Base-by-base conservation (phyloP, 2,113 vertebrate species). In the Siphamia tubifer region DNA sequence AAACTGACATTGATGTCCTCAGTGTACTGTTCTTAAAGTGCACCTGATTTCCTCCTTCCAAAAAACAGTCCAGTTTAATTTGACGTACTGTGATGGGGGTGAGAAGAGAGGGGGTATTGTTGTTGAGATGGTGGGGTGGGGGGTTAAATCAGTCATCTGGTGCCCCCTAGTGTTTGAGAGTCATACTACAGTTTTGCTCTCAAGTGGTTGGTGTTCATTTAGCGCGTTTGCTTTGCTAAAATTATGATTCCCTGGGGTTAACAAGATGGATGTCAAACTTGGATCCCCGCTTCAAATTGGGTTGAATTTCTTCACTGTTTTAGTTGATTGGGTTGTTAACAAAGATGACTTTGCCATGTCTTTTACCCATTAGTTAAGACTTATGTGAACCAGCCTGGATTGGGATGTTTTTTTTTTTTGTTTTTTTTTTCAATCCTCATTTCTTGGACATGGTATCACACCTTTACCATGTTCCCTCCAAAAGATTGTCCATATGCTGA, bases 111-210 rank as follows among this genome's bases (percentile, higher is more conserved):
- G 12, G 5, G 1, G 16, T 40, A 21, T 35, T 6, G 19, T 17
- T 27, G 17, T 20, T 28, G 23, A 44, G 16, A 34, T 23, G 27
- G 36, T n/a, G 10, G 11, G 20, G 36, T n/a, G 47, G 28, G 44
- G 74, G 78, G 71, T 64, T 81, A 72, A 73, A 62, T 73, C 74
- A 56, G 63, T 62, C 61, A 53, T 84, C 53, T 83, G 67, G 81
- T 87, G 88, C 87, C 87, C 85, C 83, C 88, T 89, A 74, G 72
- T 90, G 90, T 78, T 62, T 56, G 52, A 62, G 34, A 49, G 13
- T 70, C 45, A 27, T 40, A 75, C 60, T 74, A 32, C 78, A 76
- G 1, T 49, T 49, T 32, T 71, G 20, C 36, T 28, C 38, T 54
- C 30, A 17, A 34, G 43, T 38, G 48, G 30, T 44, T 63, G 56